These are phyloP conservation scores for Andrena minutula DNA, from an alignment of 2,888 invertebrate genomes.

Conservation along the genomic window DNA sequence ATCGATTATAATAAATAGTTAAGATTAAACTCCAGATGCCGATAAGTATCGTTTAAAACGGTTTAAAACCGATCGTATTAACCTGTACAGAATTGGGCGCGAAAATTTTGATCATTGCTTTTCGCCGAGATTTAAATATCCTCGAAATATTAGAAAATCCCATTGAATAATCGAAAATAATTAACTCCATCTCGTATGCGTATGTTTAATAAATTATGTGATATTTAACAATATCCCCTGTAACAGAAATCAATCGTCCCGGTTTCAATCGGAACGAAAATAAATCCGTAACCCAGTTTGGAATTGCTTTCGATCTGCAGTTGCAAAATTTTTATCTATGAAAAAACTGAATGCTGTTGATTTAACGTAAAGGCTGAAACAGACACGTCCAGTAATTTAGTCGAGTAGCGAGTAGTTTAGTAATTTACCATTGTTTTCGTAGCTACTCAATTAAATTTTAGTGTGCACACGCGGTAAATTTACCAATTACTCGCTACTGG, in stretches of 20 bases:
- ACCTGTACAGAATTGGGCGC: slow-evolving; percentile 1
- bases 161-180: background rate
- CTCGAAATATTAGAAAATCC: background rate
- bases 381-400: no score
- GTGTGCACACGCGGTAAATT: no score
- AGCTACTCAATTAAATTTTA: no score
- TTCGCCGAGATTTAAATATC: background rate
- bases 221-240: background rate
- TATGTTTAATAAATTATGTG: background rate
- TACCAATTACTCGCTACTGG: no score
- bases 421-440: no score
- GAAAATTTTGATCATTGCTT: slow-evolving; percentile 17
- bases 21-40: background rate
- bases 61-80: background rate
- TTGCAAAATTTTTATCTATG: slow-evolving; percentile 16
- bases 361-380: no score
- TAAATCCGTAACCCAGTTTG: slow-evolving; percentile 10
- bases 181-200: background rate
- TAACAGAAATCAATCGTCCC: background rate
- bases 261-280: slow-evolving; percentile 1
- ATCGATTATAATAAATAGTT: background rate
- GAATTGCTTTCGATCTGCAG: background rate
- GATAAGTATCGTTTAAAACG: no score
- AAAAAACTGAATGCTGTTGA: background rate
- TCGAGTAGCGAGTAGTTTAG: no score